These are phyloP conservation scores for Drosophila gaucha DNA, from an alignment of 2,888 invertebrate species.

Conservation along the genomic window DNA sequence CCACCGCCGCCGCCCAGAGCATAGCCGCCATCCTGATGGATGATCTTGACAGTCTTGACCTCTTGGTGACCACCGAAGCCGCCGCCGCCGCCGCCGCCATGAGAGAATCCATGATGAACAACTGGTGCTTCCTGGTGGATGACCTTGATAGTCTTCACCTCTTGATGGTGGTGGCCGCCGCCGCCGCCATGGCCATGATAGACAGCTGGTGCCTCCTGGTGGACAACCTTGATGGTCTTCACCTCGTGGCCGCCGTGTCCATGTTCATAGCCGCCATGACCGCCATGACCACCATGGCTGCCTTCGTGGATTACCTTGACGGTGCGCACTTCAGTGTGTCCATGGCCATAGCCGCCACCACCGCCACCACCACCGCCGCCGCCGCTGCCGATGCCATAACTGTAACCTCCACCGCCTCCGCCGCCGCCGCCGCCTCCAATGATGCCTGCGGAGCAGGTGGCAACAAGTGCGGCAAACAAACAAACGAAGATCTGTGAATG, in stretches of 20 bases:
- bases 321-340: slow-evolving; percentile 55
- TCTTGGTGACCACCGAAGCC: slow-evolving; percentile 57
- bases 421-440: slow-evolving; percentile 61
- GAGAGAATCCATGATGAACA: slow-evolving; percentile 18
- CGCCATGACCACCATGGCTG: slow-evolving; percentile 12
- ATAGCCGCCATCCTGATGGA: slow-evolving; percentile 57
- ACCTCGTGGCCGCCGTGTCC: slow-evolving; percentile 43
- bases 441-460: slow-evolving; percentile 67
- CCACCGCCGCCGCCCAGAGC: slow-evolving; percentile 37
- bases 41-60: slow-evolving; percentile 64
- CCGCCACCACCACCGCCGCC: slow-evolving; percentile 30
- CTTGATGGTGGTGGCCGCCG: slow-evolving; percentile 35
- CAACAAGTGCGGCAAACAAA: slow-evolving; percentile 65
- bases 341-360: slow-evolving; percentile 31
- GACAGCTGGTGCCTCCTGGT: slow-evolving; percentile 43
- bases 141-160: slow-evolving; percentile 38
- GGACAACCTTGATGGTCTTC: slow-evolving; percentile 59
- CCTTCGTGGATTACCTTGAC: slow-evolving; percentile 63
- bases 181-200: slow-evolving; percentile 35
- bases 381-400: slow-evolving; percentile 56
- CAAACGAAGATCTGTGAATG: slow-evolving; percentile 65
- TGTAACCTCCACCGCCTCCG: slow-evolving; percentile 65
- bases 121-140: slow-evolving; percentile 31
- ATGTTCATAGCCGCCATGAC: slow-evolving; percentile 23
- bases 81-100: slow-evolving; percentile 35